Evolutionary conservation across 2,113 vertebrate genomes (phyloP), one percentile per base, ranked within the genome.

Genomic region (Rhea americana): DNA sequence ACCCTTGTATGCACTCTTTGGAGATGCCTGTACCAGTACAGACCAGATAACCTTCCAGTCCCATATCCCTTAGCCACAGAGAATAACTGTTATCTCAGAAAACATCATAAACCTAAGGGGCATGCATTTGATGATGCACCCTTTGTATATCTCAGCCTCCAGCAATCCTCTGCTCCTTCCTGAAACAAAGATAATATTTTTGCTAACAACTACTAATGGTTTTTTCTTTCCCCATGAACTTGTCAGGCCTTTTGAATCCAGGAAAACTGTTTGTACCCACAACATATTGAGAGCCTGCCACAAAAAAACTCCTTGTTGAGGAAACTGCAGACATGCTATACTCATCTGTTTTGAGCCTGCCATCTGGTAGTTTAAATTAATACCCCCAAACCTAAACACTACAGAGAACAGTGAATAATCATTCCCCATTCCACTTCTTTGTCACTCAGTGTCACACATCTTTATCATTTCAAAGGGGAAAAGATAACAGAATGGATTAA

Each of bases 1-100:
- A 66, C 32, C 10, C n/a, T 35, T 35, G 35, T 9, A 0, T 7
- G 41, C 43, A 37, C 0, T 1, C 13, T 59, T 1, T 12, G 4
- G 37, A 30, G 28, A 20, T 84, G 61, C 59, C n/a, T 47, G 2
- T 13, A n/a, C 9, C 53, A 45, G 30, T 13, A 37, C 56, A 91
- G 25, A 3, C 15, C 17, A 28, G 18, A 45, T 8, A 58, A 35
- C 16, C 59, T 61, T 39, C 53, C 18, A 56, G 32, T 45, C 28
- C 45, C 11, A 24, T 30, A 56, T 30, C 28, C 55, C 55, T 56
- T 20, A 37, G n/a, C 21, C 39, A 55, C 19, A 32, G 22, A 25
- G 58, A 62, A 37, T 14, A 26, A 26, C 3, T 0, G 0, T 70
- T 66, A 43, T 19, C 5, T 48, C 55, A 73, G n/a, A 14, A 74